Conservation (phyloP, 2,797 vertebrate species). For the Salarias fasciatus region DNA sequence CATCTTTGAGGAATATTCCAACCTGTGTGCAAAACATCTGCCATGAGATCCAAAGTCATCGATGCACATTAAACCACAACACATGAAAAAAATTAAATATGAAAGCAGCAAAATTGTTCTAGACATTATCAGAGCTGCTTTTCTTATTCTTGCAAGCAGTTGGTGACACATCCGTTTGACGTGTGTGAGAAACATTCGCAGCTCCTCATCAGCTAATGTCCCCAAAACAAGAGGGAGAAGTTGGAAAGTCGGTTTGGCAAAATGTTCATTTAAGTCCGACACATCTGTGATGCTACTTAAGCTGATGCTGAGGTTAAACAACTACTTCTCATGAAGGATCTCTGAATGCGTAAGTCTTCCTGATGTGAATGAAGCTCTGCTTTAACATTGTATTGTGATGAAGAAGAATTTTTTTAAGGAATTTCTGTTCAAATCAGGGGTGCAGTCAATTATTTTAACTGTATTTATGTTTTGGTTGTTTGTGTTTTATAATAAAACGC, state of each 20-base stretch:
- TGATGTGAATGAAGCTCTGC: constrained; percentile 49
- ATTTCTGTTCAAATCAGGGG: constrained; percentile 31
- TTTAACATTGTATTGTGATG: constrained; percentile 47
- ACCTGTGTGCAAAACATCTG: not conserved
- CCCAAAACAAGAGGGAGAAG: constrained; percentile 1
- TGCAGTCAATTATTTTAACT: constrained; percentile 42
- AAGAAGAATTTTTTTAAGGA: constrained; percentile 31
- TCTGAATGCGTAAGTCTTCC: constrained; percentile 52
- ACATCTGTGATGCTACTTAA: constrained; percentile 5
- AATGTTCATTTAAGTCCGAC: constrained; percentile 48
- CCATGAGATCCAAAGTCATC: constrained; percentile 3
- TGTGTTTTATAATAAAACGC: constrained; percentile 60
- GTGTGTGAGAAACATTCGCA: not conserved
- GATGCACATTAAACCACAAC: not conserved
- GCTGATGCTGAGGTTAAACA: constrained; percentile 15
- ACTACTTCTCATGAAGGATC: constrained; percentile 43
- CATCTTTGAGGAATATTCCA: not conserved
- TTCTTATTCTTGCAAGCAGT: not conserved
- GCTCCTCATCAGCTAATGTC: not conserved
- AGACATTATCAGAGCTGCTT: too few species aligned
- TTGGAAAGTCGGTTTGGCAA: constrained; percentile 21
- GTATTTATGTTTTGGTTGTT: constrained; percentile 44
- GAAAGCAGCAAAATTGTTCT: too few species aligned
- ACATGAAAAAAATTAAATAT: not conserved
- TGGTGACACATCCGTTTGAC: constrained; percentile 1